Evolutionary conservation across 1,140 invertebrate species (phyloP), one percentile per base, ranked within the genome.

Genomic region (Drosophila sp.): DNA sequence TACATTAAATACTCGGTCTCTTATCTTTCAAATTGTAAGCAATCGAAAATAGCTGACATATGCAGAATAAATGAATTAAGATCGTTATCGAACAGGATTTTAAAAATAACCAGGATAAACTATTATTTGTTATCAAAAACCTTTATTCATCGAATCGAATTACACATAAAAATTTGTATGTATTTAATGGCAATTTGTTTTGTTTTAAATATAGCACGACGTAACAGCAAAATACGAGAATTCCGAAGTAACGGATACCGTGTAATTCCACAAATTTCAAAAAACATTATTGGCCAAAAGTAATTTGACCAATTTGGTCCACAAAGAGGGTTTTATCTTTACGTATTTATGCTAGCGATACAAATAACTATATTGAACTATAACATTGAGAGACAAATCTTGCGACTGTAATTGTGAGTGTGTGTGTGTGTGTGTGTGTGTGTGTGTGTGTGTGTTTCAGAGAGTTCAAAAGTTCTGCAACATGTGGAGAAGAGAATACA

Each of bases 81-180:
- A n/a, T n/a, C n/a, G n/a, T n/a, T n/a, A n/a, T n/a, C n/a, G n/a
- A n/a, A n/a, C n/a, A n/a, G n/a, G n/a, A n/a, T n/a, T n/a, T 9
- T 63, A 1, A 2, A 50, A 27, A 27, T n/a, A 13, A 11, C n/a
- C 8, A 7, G 13, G 6, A 21, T 36, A 21, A 36, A 4, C 21
- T 54, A 59, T 64, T 43, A 11, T 43, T 59, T 69, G 73, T 80
- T 43, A 70, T 16, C 66, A 81, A 81, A 81, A 79, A 56, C 69
- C 50, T 62, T 86, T 86, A 86, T 86, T 86, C 51, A 81, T 69
- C 43, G 51, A 75, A 64, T 65, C 51, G 13, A 64, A 75, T 71
- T 81, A 86, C 81, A 78, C 64, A 74, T 43, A 38, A 53, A 21
- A 61, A 50, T 56, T 54, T 46, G 7, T 43, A 27, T 27, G 5